Evolutionary conservation across 1,140 invertebrate genomes (phyloP), one percentile per base, ranked within the genome.

Genomic region (Apis florea): DNA sequence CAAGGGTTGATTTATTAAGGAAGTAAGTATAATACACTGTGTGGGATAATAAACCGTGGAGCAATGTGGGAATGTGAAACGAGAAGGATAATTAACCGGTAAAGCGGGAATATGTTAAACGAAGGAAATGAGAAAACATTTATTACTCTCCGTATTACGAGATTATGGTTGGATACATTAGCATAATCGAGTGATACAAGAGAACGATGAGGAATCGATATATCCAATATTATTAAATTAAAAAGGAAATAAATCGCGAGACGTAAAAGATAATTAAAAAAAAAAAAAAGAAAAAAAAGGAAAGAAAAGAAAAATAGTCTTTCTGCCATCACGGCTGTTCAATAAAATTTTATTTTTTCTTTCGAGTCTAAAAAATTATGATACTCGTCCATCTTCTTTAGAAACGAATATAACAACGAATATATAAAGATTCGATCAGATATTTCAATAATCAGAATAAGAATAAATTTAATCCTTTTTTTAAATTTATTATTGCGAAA

Each of bases 41-140:
- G 15, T 56, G 24, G 61, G 24, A 19, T 56, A 68, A 56, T 77
- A 56, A 24, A 56, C 26, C 17, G 74, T 47, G 47, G 53, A 24
- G n/a, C 47, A 61, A 64, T 24, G 72, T 51, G 72, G 21, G 61
- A 47, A n/a, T 67, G 67, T 77, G 56, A 77, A 77, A 56, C 31
- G 63, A 53, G 61, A 2, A 58, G 63, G 15, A 77, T 77, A 56
- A 56, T 67, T n/a, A 77, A 67, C 13, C 11, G 63, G 21, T 19
- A 15, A 49, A 47, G 13, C n/a, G 40, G 31, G 51, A 56, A 19
- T 56, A n/a, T 12, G 63, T 17, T 40, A 67, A 67, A 64, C 26
- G 21, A 19, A 31, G 58, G n/a, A 64, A 64, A 75, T 75, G 73
- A 75, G 73, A 53, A 66, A 53, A 63, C 17, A 64, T 19, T 64